These are phyloP conservation scores for Microcebus murinus DNA, from an alignment of 2,113 vertebrate genomes.

Conservation along the genomic window DNA sequence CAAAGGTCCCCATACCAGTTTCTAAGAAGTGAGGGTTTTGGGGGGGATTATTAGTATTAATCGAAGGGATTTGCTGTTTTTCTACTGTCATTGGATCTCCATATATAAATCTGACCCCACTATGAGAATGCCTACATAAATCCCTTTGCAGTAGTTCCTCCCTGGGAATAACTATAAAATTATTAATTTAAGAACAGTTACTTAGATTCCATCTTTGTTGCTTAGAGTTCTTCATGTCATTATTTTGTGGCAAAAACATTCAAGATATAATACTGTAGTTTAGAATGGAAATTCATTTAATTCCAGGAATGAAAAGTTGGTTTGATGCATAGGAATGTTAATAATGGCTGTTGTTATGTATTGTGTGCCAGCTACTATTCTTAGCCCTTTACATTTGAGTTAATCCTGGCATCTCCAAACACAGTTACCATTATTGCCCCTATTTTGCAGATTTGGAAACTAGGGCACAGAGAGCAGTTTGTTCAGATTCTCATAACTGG, in stretches of 20 bases:
- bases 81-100: neutral
- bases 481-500: neutral
- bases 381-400: neutral
- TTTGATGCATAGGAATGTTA: neutral
- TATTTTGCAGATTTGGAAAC: neutral
- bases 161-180: neutral
- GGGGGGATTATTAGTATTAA: neutral
- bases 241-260: neutral
- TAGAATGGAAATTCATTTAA: neutral
- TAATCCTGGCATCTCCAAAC: neutral
- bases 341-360: neutral
- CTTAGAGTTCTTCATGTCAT: neutral
- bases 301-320: neutral
- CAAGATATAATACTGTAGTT: neutral
- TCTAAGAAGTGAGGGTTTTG: neutral
- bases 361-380: neutral
- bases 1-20: neutral
- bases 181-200: slow-evolving; percentile 7
- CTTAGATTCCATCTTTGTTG: neutral
- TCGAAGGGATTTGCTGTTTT: neutral
- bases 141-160: neutral
- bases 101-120: neutral
- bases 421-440: neutral
- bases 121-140: neutral
- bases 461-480: neutral